Base-by-base conservation (phyloP, 2,113 vertebrate species). In the Melanostigma gelatinosum region DNA sequence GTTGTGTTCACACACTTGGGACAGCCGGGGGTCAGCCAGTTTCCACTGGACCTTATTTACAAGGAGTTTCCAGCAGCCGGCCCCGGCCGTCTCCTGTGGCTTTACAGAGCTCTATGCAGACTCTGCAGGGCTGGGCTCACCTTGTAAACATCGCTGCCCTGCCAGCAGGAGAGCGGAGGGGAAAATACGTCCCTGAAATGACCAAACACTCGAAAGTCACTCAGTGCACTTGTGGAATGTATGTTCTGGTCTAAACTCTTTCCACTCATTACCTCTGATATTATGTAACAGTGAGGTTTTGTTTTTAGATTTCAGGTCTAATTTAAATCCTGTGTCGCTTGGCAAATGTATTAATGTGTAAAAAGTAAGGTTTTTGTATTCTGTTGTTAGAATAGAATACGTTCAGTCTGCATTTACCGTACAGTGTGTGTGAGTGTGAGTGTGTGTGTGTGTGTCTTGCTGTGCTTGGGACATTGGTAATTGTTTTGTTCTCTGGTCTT, bases 111-210 rank as follows among this genome's bases (percentile, higher is more conserved):
- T 52, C 36, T 38, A 77, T 29, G 44, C 84, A 78, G 83, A 80
- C 78, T 71, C 71, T 68, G 13, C 22, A 22, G 70, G 64, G 54
- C 82, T 44, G 38, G 32, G 29, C 69, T 86, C 80, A 88, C 89
- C 92, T 92, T 87, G 83, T 91, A 93, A 93, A 94, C 87, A 85
- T 74, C 75, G 79, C 75, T 46, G 70, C 73, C 64, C 46, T n/a
- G 44, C 76, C 62, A 81, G 77, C 40, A 58, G 22, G 72, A 34
- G 42, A 77, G 68, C 66, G n/a, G 65, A 72, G 64, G 80, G 44
- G 54, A 69, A 29, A 69, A 60, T 65, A 57, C 1, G 32, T 67
- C 57, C 40, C 38, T 67, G 55, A 29, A 80, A 46, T 74, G 34
- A 73, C 73, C 69, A 69, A 46, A 85, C 74, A 65, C 61, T 82